Evolutionary conservation across 2,888 invertebrate genomes (phyloP).

Genomic region (Holacanthella duospinosa): DNA sequence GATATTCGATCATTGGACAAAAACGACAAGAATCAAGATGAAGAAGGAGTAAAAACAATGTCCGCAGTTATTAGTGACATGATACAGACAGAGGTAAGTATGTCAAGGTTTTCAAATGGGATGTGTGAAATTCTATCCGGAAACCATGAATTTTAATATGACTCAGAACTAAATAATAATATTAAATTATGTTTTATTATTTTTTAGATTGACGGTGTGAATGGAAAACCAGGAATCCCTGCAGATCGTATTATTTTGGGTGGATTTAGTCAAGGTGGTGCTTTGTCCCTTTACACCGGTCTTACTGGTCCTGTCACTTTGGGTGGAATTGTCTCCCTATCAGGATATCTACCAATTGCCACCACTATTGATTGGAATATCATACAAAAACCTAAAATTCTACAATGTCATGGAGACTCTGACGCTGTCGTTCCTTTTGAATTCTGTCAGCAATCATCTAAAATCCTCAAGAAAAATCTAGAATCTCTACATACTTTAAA

Average conservation of each 20-base stretch:
- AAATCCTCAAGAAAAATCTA: conserved; percentile 68
- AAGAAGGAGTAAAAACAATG: conserved; percentile 30
- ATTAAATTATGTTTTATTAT: not conserved
- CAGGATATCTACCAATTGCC: conserved; percentile 88
- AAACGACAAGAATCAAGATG: conserved; percentile 30
- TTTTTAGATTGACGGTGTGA: not conserved
- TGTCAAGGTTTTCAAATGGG: not conserved
- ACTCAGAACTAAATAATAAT: not conserved
- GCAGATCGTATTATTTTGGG: conserved; percentile 75
- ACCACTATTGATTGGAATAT: conserved; percentile 42
- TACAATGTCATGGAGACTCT: conserved; percentile 65
- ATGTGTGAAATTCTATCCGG: not conserved
- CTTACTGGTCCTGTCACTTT: conserved; percentile 68
- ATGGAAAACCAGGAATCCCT: conserved; percentile 55
- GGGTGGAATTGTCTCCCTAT: conserved; percentile 80
- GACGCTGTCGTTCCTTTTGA: conserved; percentile 89
- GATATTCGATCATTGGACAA: conserved; percentile 33
- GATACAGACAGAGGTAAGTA: conserved; percentile 30
- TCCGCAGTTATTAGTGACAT: conserved; percentile 20
- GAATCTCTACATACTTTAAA: conserved; percentile 8
- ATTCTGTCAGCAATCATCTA: conserved; percentile 86
- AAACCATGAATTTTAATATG: not conserved
- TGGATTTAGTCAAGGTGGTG: conserved; percentile 96
- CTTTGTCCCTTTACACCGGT: conserved; percentile 87
- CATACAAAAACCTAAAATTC: conserved; percentile 25